Evolutionary conservation across 2,888 invertebrate species (phyloP).

Genomic region (Nasonia oneida): DNA sequence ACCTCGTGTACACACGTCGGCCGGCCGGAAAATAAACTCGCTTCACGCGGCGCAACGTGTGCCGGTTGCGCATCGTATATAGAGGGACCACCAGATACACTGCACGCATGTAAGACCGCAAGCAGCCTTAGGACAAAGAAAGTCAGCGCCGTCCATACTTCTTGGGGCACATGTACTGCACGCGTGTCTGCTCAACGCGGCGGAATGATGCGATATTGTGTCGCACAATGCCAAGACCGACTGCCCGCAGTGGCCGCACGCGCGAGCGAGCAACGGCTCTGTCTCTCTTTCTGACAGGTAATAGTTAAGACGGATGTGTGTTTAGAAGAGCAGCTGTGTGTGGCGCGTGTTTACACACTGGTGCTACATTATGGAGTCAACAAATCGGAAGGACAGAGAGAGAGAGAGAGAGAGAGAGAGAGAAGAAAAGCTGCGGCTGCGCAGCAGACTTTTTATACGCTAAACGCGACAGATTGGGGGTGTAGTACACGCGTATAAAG

Average conservation of each 20-base stretch:
- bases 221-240: background rate
- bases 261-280: background rate
- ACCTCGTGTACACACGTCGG: background rate
- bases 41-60: conserved; percentile 5
- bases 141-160: background rate
- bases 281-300: background rate
- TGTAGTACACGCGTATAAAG: background rate
- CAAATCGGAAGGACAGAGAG: conserved; percentile 1
- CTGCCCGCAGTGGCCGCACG: conserved; percentile 10
- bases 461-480: conserved; percentile 12
- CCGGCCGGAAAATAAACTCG: background rate
- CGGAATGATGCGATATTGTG: conserved; percentile 37
- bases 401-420: background rate
- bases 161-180: background rate
- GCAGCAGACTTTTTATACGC: background rate
- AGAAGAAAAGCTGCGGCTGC: background rate
- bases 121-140: background rate
- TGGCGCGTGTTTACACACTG: background rate
- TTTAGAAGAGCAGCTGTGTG: conserved; percentile 7
- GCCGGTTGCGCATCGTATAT: background rate
- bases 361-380: background rate
- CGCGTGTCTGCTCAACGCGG: background rate
- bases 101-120: background rate
- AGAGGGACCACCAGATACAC: background rate
- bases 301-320: conserved; percentile 21